Conservation (phyloP, 2,797 vertebrate species). For the Gymnothorax javanicus region DNA sequence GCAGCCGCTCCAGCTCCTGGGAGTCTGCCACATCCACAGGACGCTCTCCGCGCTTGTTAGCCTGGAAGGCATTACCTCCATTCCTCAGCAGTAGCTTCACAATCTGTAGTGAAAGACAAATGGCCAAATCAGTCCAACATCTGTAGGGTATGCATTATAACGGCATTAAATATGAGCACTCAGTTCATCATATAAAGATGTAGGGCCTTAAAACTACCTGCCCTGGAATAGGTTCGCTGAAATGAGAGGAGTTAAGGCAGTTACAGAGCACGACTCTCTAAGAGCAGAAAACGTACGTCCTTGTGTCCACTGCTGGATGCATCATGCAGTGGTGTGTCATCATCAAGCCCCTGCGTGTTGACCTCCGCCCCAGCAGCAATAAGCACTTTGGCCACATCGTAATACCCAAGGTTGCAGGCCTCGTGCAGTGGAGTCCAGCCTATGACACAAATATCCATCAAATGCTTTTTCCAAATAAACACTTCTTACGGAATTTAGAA, state of each 20-base stretch:
- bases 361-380: conserved; percentile 96
- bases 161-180: background rate
- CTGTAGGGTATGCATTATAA: background rate
- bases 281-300: conserved; percentile 77
- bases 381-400: conserved; percentile 94
- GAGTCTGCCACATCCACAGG: conserved; percentile 98
- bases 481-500: background rate
- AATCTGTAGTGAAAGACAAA: conserved; percentile 74
- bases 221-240: background rate
- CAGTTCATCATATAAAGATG: background rate
- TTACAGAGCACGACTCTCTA: background rate
- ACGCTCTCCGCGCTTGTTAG: conserved; percentile 94
- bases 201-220: background rate
- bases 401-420: conserved; percentile 97
- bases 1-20: conserved; percentile 88
- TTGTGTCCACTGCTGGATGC: conserved; percentile 97
- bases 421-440: conserved; percentile 98
- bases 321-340: conserved; percentile 96
- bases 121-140: background rate
- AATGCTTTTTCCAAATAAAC: background rate
- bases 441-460: conserved; percentile 49
- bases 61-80: conserved; percentile 95
- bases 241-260: background rate
- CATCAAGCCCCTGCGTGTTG: conserved; percentile 96
- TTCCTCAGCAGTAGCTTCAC: conserved; percentile 95